Base-by-base conservation (phyloP, 2,797 vertebrate species). In the Setipinna tenuifilis region DNA sequence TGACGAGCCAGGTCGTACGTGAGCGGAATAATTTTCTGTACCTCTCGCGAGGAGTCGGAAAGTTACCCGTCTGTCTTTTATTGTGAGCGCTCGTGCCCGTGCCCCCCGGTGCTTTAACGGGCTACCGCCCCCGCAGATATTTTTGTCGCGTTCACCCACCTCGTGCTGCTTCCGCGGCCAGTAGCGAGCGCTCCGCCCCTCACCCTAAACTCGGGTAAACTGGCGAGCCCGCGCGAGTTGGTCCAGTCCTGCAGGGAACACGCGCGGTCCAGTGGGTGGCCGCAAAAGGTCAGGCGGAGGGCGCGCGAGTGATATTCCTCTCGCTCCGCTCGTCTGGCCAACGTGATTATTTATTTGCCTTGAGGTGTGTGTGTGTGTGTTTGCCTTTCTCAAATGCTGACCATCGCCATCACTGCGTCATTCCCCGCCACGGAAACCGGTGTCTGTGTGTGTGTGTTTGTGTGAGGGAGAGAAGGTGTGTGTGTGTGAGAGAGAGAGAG, bases 1-100 rank as follows among this genome's bases (percentile, higher is more conserved):
- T 71, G 25, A 35, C 28, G 68, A 75, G n/a, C 68, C 68, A 35
- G 68, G 12, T 75, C 28, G 68, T 75, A 19, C 68, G 68, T 75
- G 28, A 28, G 16, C 68, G 3, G 68, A 75, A 75, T 75, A 31
- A 31, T 75, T 31, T 71, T 75, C 3, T 75, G 31, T 31, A 35
- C 68, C 31, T 75, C 68, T 75, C 68, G 68, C 68, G 68, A 75
- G 68, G 68, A 75, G 68, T 75, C 68, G 68, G 68, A 75, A 75
- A 75, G 68, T 41, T 75, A 75, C 68, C 68, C 28, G 28, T 6
- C 68, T 75, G 68, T 35, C 68, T 75, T 71, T 75, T 31, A 31
- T 35, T 75, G 28, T 75, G 68, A 75, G 68, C 28, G 68, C 68
- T 75, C 28, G 28, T 75, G 68, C 68, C 31, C n/a, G n/a, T n/a